These are phyloP conservation scores for Percopsis transmontana DNA, from an alignment of 2,113 vertebrate species.

Conservation along the genomic window DNA sequence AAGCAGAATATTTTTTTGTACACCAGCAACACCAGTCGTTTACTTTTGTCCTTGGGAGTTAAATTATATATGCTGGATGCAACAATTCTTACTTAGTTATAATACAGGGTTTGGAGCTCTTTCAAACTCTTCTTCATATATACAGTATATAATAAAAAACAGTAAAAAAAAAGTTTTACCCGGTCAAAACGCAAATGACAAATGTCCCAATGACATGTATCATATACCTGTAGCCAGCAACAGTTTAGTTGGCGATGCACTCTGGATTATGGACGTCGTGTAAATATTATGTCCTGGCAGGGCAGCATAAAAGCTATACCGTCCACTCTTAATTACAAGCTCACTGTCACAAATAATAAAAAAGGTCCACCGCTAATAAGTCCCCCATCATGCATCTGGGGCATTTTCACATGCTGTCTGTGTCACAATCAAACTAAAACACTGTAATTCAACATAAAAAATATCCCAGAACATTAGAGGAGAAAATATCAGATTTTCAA, in stretches of 20 bases:
- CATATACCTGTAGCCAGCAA: not conserved
- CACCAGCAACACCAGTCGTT: not conserved
- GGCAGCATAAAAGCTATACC: not conserved
- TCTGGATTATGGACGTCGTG: not conserved
- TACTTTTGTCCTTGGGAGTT: not conserved
- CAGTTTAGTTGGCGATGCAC: not conserved
- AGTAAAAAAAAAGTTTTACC: constrained; percentile 13
- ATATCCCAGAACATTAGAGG: not conserved
- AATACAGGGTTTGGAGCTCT: not conserved
- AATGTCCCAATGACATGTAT: not conserved
- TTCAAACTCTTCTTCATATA: not conserved
- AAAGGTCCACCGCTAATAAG: constrained; percentile 6
- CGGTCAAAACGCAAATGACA: not conserved
- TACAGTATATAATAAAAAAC: no score
- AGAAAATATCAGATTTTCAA: not conserved
- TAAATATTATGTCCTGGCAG: not conserved
- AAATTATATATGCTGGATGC: not conserved
- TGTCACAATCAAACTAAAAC: constrained; percentile 43
- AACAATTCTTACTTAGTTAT: not conserved
- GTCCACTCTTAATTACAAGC: not conserved
- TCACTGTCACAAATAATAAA: not conserved
- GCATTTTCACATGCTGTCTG: constrained; percentile 36
- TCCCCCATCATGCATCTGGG: constrained; percentile 34
- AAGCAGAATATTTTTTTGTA: not conserved
- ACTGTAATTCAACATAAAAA: constrained; percentile 45